Evolutionary conservation across 2,797 vertebrate species (phyloP), one percentile per base, ranked within the genome.

Genomic region (Sebastes hopkinsi): DNA sequence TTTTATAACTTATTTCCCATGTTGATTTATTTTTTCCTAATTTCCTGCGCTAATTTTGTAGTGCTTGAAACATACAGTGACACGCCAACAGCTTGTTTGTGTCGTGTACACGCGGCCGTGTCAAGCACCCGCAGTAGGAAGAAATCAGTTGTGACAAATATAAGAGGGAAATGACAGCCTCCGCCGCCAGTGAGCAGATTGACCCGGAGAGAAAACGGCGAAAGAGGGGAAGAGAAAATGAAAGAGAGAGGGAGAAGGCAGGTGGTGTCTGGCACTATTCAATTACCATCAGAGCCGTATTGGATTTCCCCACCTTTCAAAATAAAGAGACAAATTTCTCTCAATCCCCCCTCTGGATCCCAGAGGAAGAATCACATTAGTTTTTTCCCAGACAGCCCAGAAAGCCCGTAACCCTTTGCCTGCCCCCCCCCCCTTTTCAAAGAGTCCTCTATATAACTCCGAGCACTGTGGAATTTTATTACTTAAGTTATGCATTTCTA

Each of bases 401-500:
- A 82, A 82, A 93, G 90, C 87, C 86, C 83, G 61, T 80, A 81
- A 80, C 73, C 84, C 87, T 83, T 89, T 88, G 81, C 87, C 87
- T 83, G 67, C 80, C 85, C 86, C 79, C 85, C 84, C 86, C 85
- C 85, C 77, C 61, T 67, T 77, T 86, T 87, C 74, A 92, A 82
- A 86, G 70, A 90, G 72, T 81, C 82, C 69, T 87, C 62, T 84
- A 66, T 88, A 75, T 77, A 88, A 92, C 86, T 89, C 84, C 74
- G 87, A 92, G 89, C 91, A 94, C 94, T 95, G 91, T 95, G 93
- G 92, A 94, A 92, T 90, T 94, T 82, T 92, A 89, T 84, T 85
- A 87, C 88, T 88, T 95, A 95, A 94, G 90, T 95, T 94, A 94
- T 94, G 82, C 89, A 86, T 92, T 91, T 93, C 89, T 90, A 91